Percentiles rank a stretch among this genome's conserved stretches.
Conservation (phyloP, 2,797 vertebrate species). For the Aythya fuligula region DNA sequence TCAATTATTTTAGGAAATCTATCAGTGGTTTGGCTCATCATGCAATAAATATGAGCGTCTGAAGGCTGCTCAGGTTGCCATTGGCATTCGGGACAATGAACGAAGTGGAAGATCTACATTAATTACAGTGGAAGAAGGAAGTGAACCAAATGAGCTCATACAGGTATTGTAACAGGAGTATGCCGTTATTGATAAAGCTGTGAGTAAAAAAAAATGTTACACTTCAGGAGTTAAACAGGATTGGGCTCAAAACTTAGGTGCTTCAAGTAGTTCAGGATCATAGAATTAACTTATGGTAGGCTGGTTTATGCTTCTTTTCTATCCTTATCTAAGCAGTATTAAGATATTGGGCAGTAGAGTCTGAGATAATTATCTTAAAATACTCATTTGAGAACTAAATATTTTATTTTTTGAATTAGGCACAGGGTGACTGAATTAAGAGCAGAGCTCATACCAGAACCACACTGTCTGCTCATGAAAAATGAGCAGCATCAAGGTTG, state of each 20-base stretch:
- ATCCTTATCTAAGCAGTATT: background rate
- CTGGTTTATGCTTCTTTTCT: background rate
- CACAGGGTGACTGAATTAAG: background rate
- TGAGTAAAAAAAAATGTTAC: background rate
- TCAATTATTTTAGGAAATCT: constrained; percentile 83
- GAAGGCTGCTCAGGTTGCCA: constrained; percentile 88
- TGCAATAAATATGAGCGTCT: constrained; percentile 91
- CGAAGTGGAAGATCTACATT: constrained; percentile 86
- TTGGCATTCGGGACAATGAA: constrained; percentile 91
- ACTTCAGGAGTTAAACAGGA: background rate
- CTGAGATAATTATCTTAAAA: background rate
- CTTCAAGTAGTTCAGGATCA: background rate
- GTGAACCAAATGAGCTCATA: constrained; percentile 78
- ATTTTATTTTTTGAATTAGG: background rate
- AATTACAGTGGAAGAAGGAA: constrained; percentile 87
- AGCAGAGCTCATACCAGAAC: background rate
- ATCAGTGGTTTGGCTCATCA: constrained; percentile 91
- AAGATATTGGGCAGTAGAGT: background rate
- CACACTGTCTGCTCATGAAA: background rate
- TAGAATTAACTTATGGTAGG: background rate
- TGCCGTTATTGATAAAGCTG: background rate
- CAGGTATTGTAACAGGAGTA: constrained; percentile 75
- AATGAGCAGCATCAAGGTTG: background rate
- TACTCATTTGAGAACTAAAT: background rate
- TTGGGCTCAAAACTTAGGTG: background rate